These are phyloP conservation scores for Ophioderma brevispina DNA, from an alignment of 35 echinoderm and acorn worm species.

Conservation along the genomic window DNA sequence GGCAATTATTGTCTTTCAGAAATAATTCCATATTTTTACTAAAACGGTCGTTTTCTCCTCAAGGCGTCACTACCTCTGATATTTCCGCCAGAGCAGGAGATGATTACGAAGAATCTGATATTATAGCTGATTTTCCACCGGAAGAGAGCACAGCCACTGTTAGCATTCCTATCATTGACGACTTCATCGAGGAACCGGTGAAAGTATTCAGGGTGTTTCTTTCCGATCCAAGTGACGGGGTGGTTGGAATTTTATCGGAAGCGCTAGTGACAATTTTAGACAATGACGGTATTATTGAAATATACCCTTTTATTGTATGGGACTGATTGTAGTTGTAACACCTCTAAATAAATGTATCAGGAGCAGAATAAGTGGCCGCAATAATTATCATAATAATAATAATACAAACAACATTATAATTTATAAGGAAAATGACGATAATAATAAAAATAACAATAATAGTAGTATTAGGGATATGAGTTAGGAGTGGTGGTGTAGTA, in stretches of 20 bases:
- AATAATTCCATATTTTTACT: not conserved
- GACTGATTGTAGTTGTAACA: too few species aligned
- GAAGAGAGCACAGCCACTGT: not conserved
- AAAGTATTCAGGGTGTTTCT: not conserved
- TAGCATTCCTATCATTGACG: not conserved
- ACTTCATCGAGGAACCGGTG: not conserved
- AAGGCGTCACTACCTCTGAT: not conserved
- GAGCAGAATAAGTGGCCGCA: too few species aligned
- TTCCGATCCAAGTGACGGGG: not conserved
- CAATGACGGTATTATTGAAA: not conserved
- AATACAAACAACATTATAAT: too few species aligned
- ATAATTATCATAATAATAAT: too few species aligned
- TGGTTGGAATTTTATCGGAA: not conserved
- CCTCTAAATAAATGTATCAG: too few species aligned
- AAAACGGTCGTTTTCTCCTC: not conserved
- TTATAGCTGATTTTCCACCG: not conserved
- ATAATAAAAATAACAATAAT: too few species aligned
- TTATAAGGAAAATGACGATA: too few species aligned
- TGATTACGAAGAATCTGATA: not conserved
- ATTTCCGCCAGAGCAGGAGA: not conserved
- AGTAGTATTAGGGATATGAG: too few species aligned
- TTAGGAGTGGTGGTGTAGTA: too few species aligned
- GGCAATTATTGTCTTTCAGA: not conserved
- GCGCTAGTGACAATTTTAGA: not conserved
- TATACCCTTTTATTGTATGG: too few species aligned